These are phyloP conservation scores for Hemaris fuciformis DNA, from an alignment of 2,888 invertebrate species.

Conservation along the genomic window DNA sequence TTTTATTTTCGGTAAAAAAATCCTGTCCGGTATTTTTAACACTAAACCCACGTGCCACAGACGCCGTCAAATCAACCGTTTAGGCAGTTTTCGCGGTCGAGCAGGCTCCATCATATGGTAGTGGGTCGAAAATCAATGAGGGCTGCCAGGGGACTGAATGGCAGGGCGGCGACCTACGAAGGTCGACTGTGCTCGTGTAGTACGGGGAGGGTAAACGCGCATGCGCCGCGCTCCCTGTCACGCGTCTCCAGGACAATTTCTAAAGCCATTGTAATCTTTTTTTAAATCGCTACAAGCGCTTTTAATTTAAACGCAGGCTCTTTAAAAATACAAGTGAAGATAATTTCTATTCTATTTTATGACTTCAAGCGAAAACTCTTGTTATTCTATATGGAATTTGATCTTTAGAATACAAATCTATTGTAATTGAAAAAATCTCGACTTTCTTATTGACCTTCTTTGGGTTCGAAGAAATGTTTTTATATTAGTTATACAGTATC, in stretches of 20 bases:
- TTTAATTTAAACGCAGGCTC: neutral
- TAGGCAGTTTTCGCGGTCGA: conserved; percentile 52
- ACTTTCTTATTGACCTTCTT: neutral
- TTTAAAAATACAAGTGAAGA: neutral
- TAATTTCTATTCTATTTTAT: neutral
- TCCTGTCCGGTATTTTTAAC: neutral
- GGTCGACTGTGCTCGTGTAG: conserved; percentile 66
- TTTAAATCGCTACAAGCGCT: conserved; percentile 6
- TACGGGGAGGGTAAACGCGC: conserved; percentile 65
- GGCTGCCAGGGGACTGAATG: conserved; percentile 61
- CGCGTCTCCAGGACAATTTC: conserved; percentile 2
- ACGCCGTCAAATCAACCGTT: conserved; percentile 50
- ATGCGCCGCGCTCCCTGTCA: conserved; percentile 47
- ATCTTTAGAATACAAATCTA: too few relatives aligned
- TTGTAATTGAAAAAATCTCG: too few relatives aligned
- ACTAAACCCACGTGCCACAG: conserved; percentile 36
- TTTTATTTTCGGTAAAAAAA: neutral
- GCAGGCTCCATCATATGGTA: conserved; percentile 51
- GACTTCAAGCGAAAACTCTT: neutral
- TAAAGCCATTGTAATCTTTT: conserved; percentile 1
- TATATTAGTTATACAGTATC: too few relatives aligned
- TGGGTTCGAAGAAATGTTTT: too few relatives aligned
- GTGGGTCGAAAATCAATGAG: conserved; percentile 73
- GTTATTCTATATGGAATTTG: neutral
- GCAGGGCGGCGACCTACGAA: conserved; percentile 72